Evolutionary conservation across 1,140 invertebrate species (phyloP).

Genomic region (Caenorhabditis brenneri): DNA sequence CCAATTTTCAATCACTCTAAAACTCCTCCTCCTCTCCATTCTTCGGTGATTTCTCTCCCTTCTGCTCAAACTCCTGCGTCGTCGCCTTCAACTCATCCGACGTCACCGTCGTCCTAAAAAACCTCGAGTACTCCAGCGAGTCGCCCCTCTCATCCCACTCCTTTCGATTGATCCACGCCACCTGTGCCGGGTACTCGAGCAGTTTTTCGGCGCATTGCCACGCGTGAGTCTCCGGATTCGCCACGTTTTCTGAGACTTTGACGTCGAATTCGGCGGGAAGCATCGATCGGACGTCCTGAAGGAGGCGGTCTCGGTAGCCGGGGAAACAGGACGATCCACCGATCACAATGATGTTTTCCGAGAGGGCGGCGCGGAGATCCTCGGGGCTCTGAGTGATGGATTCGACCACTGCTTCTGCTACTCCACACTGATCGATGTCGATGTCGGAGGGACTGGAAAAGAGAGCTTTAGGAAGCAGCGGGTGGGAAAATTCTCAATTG

Average conservation of each 20-base stretch:
- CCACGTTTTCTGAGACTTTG: not conserved
- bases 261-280: not conserved
- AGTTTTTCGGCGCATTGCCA: constrained; percentile 45
- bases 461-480: not conserved
- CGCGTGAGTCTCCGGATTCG: constrained; percentile 51
- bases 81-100: constrained; percentile 6
- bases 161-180: constrained; percentile 49
- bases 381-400: constrained; percentile 69
- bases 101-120: not conserved
- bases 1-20: not conserved
- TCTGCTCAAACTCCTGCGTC: not conserved
- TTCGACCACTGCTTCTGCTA: constrained; percentile 83
- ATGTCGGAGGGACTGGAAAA: constrained; percentile 90
- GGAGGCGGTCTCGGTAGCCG: constrained; percentile 76
- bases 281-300: constrained; percentile 30
- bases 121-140: not conserved
- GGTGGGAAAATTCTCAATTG: not conserved
- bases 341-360: constrained; percentile 87
- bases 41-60: not conserved
- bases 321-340: constrained; percentile 82
- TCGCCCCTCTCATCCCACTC: constrained; percentile 61
- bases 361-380: constrained; percentile 75
- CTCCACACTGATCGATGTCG: constrained; percentile 90
- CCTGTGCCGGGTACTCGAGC: not conserved
- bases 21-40: constrained; percentile 4